Conservation (phyloP, 2,797 vertebrate species). For the Echeneis naucrates region DNA sequence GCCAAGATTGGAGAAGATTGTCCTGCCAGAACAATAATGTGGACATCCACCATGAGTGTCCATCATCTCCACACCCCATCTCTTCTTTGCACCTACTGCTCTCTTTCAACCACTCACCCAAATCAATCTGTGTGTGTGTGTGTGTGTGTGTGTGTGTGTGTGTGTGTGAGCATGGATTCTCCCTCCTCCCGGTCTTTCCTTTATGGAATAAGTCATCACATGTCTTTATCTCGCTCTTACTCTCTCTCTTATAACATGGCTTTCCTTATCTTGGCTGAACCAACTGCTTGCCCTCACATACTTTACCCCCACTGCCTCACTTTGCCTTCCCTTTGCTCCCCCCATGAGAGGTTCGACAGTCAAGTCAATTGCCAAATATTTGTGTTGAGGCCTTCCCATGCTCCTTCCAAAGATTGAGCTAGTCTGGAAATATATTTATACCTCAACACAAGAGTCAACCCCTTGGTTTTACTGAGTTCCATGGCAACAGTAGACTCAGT, state of each 20-base stretch:
- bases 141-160: no score
- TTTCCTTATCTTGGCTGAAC: conserved; percentile 73
- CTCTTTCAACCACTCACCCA: conserved; percentile 46
- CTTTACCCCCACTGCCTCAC: neutral
- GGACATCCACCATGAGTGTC: conserved; percentile 73
- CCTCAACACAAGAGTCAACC: neutral
- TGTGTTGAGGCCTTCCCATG: neutral
- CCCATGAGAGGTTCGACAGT: conserved; percentile 11
- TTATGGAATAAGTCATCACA: conserved; percentile 78
- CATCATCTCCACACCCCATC: conserved; percentile 44
- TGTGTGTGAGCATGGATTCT: conserved; percentile 34
- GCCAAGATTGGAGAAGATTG: conserved; percentile 81
- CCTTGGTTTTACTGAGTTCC: neutral
- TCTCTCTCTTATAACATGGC: conserved; percentile 58
- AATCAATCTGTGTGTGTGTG: conserved; percentile 50
- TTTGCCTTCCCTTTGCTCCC: neutral
- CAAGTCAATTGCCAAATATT: neutral
- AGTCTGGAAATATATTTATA: neutral
- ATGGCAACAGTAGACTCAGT: neutral
- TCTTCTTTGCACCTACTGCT: conserved; percentile 31
- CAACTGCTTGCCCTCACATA: conserved; percentile 49
- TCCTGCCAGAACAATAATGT: conserved; percentile 80
- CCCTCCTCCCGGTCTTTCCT: conserved; percentile 35
- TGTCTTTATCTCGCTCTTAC: conserved; percentile 74
- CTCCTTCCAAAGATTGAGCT: neutral